phyloP scores from a whole-genome alignment of 1,140 invertebrate genomes.

The Drosophila arawakana region DNA sequence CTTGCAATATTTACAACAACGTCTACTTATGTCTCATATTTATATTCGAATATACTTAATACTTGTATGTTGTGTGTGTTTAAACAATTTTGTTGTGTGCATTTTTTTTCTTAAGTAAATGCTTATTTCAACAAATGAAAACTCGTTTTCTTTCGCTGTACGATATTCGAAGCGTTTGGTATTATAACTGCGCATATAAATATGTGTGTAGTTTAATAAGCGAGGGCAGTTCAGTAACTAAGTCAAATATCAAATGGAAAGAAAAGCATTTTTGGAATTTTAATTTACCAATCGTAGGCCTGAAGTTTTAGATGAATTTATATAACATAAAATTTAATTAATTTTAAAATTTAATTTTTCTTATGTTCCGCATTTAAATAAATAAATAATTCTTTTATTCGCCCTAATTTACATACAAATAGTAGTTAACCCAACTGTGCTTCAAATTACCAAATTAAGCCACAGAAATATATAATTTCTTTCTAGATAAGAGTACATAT shows the following conservation, averaged over 20 bases:
- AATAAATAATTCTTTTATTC: too few species aligned
- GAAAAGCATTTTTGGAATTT: too few species aligned
- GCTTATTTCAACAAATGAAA: conserved; percentile 60
- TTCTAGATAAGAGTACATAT: too few species aligned
- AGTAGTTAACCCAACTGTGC: too few species aligned
- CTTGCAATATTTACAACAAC: conserved; percentile 74
- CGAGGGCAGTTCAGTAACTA: conserved; percentile 28
- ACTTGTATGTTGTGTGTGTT: conserved; percentile 23
- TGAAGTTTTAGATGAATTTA: background rate
- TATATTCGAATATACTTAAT: conserved; percentile 13
- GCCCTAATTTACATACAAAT: too few species aligned
- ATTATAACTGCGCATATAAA: conserved; percentile 55
- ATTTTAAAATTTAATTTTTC: background rate
- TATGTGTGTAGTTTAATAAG: conserved; percentile 52
- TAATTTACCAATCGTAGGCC: too few species aligned
- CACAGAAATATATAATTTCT: too few species aligned
- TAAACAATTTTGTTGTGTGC: conserved; percentile 39
- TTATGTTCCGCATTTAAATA: too few species aligned
- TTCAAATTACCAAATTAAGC: too few species aligned
- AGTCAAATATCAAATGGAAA: background rate
- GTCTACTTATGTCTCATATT: conserved; percentile 38
- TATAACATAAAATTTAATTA: background rate
- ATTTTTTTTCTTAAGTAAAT: conserved; percentile 48
- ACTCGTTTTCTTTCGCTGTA: conserved; percentile 51
- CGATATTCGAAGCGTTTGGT: conserved; percentile 53